phyloP scores from a whole-genome alignment of 2,888 invertebrate genomes.

The Tachina fera region DNA sequence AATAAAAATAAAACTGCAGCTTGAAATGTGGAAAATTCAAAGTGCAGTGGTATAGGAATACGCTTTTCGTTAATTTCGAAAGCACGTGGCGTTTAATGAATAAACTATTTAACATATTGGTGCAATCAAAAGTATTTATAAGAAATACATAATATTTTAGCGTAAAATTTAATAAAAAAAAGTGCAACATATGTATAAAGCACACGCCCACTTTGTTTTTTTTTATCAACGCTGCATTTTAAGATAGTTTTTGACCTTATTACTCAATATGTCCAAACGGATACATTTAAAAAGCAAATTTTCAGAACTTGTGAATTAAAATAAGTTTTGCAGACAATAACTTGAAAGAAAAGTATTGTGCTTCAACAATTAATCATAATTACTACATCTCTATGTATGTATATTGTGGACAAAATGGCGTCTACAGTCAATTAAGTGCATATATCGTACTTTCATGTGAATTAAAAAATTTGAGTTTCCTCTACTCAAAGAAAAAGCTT shows the following conservation, averaged over 20 bases:
- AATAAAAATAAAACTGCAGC: constrained; percentile 16
- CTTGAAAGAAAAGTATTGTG: too few relatives aligned
- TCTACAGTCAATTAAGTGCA: constrained; percentile 22
- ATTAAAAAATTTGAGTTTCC: background rate
- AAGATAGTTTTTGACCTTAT: background rate
- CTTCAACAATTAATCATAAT: background rate
- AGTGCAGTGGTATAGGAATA: constrained; percentile 27
- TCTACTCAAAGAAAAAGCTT: background rate
- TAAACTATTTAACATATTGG: background rate
- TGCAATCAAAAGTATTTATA: background rate
- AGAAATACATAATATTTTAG: background rate
- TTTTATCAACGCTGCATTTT: constrained; percentile 34
- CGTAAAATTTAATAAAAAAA: background rate
- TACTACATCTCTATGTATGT: background rate
- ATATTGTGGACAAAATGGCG: constrained; percentile 54
- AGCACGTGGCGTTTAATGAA: constrained; percentile 66
- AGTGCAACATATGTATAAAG: background rate
- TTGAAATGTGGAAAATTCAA: constrained; percentile 50
- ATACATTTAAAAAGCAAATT: background rate
- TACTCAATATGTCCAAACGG: constrained; percentile 10
- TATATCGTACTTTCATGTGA: background rate
- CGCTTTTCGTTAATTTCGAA: background rate
- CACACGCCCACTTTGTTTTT: constrained; percentile 61
- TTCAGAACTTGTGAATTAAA: background rate
- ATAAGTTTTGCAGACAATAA: constrained; percentile 21